Percentiles rank a stretch among this genome's conserved stretches.
Conservation (phyloP, 2,797 vertebrate genomes). For the Bovichtus diacanthus region DNA sequence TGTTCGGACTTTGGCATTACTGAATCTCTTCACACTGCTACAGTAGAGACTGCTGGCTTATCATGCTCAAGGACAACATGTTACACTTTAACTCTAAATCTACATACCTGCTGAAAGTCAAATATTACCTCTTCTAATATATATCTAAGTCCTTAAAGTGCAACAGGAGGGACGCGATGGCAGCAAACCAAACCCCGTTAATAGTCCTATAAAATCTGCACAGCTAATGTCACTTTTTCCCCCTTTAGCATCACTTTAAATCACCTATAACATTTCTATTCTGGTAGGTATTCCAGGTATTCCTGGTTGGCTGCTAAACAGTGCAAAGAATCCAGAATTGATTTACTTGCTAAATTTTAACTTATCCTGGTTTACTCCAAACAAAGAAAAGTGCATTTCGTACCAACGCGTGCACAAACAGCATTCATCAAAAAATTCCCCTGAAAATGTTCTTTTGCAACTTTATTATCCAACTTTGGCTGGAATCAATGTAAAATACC, state of each 20-base stretch:
- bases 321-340: background rate
- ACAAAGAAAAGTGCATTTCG: background rate
- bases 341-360: background rate
- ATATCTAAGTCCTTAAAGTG: background rate
- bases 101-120: constrained; percentile 18
- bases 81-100: constrained; percentile 58
- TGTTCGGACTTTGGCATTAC: background rate
- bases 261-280: too few species aligned
- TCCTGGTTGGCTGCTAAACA: background rate
- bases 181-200: background rate
- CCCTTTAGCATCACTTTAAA: background rate
- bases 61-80: constrained; percentile 32
- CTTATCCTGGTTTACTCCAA: background rate
- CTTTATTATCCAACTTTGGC: background rate
- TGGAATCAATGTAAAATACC: background rate
- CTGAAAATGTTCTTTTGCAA: background rate
- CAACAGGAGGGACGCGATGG: background rate
- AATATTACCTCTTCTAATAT: constrained; percentile 28
- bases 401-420: background rate
- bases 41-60: background rate
- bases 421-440: background rate
- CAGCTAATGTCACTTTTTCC: background rate
- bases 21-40: background rate
- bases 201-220: background rate
- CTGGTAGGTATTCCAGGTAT: too few species aligned